Evolutionary conservation across 2,888 invertebrate species (phyloP).

Genomic region (Caprella mutica): DNA sequence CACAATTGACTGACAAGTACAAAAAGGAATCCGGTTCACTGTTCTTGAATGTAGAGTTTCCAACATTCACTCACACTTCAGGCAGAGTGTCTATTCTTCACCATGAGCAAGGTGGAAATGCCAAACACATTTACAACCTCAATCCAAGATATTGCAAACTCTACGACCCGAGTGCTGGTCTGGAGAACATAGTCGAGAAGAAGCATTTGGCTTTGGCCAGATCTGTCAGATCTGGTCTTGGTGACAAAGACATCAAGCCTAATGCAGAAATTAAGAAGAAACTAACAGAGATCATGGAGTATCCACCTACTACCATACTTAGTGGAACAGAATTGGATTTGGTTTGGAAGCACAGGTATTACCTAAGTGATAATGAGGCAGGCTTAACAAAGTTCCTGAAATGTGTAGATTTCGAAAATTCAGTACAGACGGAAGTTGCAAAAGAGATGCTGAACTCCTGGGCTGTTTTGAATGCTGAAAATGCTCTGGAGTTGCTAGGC

Average conservation of each 20-base stretch:
- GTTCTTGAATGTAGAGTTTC: conserved; percentile 92
- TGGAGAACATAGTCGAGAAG: conserved; percentile 93
- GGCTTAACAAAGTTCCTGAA: conserved; percentile 91
- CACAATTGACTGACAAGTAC: conserved; percentile 85
- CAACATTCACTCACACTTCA: conserved; percentile 44
- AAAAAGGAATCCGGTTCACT: conserved; percentile 83
- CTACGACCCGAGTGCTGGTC: conserved; percentile 41
- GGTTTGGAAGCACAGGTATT: conserved; percentile 93
- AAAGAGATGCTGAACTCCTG: conserved; percentile 75
- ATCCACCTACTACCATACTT: conserved; percentile 74
- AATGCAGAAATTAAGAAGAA: conserved; percentile 68
- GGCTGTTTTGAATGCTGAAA: conserved; percentile 94
- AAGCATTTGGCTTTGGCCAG: conserved; percentile 94
- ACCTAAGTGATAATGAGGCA: conserved; percentile 80
- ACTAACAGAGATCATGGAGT: conserved; percentile 49
- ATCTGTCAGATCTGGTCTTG: conserved; percentile 73
- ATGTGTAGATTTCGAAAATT: conserved; percentile 84
- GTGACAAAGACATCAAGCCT: conserved; percentile 88
- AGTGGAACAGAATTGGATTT: conserved; percentile 89
- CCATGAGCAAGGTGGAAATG: conserved; percentile 10
- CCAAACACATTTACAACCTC: conserved; percentile 1
- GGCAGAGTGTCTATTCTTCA: not conserved
- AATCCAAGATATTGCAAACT: conserved; percentile 18
- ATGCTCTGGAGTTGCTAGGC: conserved; percentile 84
- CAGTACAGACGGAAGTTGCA: conserved; percentile 58